Conservation (phyloP, 1,140 invertebrate species). For the Agrypnia vestita region DNA sequence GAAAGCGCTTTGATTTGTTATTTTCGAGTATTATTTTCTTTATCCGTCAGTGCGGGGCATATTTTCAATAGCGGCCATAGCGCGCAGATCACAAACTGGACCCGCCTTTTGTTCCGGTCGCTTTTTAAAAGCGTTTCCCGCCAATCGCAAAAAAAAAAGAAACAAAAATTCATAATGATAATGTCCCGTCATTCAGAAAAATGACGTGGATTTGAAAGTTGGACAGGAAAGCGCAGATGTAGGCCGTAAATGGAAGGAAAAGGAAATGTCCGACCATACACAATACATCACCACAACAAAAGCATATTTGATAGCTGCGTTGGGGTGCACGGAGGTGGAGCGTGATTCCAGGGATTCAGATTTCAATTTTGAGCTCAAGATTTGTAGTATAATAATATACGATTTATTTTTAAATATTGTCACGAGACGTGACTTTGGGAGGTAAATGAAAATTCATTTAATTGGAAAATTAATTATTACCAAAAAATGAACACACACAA, state of each 20-base stretch:
- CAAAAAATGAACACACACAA: no score
- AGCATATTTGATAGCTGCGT: conserved; percentile 53
- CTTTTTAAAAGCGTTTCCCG: conserved; percentile 50
- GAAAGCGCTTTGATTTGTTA: no score
- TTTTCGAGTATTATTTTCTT: no score
- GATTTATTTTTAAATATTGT: no score
- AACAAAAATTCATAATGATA: conserved; percentile 50
- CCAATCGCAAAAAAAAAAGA: conserved; percentile 52
- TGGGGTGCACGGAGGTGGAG: conserved; percentile 3
- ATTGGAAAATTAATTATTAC: no score
- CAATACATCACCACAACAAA: conserved; percentile 58
- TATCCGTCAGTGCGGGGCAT: no score
- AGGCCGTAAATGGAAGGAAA: conserved; percentile 52
- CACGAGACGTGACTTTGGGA: no score
- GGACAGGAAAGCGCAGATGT: conserved; percentile 25
- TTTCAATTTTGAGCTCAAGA: not conserved
- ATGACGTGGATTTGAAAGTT: conserved; percentile 51
- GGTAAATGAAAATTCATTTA: no score
- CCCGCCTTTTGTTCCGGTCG: not conserved
- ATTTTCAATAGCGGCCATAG: no score
- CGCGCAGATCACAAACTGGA: no score
- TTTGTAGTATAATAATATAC: no score
- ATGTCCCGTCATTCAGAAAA: conserved; percentile 53
- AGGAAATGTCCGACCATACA: conserved; percentile 44
- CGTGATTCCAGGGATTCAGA: not conserved